Conservation (phyloP, 2,797 vertebrate species). For the Sebastes hubbsi region DNA sequence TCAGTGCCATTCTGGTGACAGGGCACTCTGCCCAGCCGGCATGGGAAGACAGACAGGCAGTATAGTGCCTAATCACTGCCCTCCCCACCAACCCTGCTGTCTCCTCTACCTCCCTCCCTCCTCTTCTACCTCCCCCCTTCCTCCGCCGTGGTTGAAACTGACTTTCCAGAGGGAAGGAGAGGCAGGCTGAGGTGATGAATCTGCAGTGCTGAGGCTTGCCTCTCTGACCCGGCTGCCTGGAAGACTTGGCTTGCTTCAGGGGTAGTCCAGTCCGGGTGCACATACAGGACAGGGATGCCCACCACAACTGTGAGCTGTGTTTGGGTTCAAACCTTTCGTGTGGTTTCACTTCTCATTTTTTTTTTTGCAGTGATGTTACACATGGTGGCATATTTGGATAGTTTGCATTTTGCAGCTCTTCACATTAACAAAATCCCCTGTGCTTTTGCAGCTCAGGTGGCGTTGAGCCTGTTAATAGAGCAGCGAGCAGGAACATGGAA, state of each 20-base stretch:
- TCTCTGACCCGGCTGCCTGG: slow-evolving; percentile 62
- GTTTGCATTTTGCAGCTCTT: slow-evolving; percentile 59
- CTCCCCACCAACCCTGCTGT: slow-evolving; percentile 17
- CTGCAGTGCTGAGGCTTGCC: slow-evolving; percentile 76
- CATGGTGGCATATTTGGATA: slow-evolving; percentile 27
- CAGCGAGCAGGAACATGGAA: slow-evolving; percentile 56
- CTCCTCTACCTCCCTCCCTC: slow-evolving; percentile 20
- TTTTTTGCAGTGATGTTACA: slow-evolving; percentile 4
- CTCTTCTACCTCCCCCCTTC: slow-evolving; percentile 42
- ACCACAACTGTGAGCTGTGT: slow-evolving; percentile 33
- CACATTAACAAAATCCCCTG: slow-evolving; percentile 28
- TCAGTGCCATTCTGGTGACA: slow-evolving; percentile 16
- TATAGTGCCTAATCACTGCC: slow-evolving; percentile 50
- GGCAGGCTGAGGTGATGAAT: slow-evolving; percentile 80
- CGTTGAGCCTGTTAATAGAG: slow-evolving; percentile 38
- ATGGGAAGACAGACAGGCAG: slow-evolving; percentile 52
- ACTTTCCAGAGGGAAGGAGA: slow-evolving; percentile 72
- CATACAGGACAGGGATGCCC: slow-evolving; percentile 37
- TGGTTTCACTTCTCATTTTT: slow-evolving; percentile 62
- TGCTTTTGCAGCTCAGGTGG: slow-evolving; percentile 56
- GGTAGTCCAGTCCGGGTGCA: slow-evolving; percentile 52
- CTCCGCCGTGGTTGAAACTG: slow-evolving; percentile 57
- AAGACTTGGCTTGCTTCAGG: slow-evolving; percentile 62
- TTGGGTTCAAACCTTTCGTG: slow-evolving; percentile 31
- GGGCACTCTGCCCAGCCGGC: slow-evolving; percentile 37